phyloP scores from a whole-genome alignment of 2,113 vertebrate genomes.

The Telmatochromis sp. region DNA sequence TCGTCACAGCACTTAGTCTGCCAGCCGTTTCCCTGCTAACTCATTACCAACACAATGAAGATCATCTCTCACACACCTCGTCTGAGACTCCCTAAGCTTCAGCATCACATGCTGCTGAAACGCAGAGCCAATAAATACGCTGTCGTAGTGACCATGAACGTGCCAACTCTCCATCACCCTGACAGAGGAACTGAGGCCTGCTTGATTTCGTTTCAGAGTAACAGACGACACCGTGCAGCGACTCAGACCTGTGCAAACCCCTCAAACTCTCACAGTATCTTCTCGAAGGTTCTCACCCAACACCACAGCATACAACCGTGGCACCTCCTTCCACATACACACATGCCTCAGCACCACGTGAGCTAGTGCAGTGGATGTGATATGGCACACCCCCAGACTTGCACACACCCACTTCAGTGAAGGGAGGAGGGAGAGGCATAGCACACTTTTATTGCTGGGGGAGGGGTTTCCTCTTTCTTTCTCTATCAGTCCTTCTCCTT shows the following conservation, averaged over 20 bases:
- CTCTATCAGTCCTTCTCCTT: background rate
- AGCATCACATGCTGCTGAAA: background rate
- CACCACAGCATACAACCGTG: background rate
- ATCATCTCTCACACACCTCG: background rate
- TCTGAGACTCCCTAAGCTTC: background rate
- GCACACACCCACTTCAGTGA: slow-evolving; percentile 35
- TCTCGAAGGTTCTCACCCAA: background rate
- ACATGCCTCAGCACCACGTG: slow-evolving; percentile 38
- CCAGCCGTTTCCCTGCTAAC: background rate
- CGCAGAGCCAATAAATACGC: background rate
- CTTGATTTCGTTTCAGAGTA: background rate
- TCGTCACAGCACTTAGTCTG: background rate
- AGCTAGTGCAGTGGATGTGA: slow-evolving; percentile 44
- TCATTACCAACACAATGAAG: background rate
- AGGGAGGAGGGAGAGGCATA: slow-evolving; percentile 1
- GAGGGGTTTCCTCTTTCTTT: background rate
- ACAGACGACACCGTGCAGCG: background rate
- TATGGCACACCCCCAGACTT: slow-evolving; percentile 59
- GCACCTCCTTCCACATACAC: background rate
- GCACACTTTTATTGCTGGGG: slow-evolving; percentile 7
- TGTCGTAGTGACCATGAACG: background rate
- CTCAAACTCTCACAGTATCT: background rate
- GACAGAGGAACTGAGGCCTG: background rate
- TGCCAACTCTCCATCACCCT: background rate
- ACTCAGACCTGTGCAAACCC: background rate